Evolutionary conservation across 2,888 invertebrate genomes (phyloP).

Genomic region (Drosophila mettleri): DNA sequence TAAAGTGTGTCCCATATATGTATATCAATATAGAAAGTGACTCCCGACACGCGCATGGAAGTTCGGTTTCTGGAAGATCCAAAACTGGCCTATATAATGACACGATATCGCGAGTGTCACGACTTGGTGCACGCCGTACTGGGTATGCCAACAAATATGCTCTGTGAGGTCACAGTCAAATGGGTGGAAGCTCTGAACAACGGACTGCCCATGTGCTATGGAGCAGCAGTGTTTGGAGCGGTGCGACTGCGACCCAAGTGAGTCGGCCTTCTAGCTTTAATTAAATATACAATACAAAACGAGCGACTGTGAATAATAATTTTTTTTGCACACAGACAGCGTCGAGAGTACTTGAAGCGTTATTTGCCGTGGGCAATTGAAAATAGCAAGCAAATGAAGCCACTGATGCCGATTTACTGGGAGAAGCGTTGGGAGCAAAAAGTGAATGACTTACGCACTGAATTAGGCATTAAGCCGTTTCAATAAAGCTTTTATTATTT

Average conservation of each 20-base stretch:
- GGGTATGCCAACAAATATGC: constrained; percentile 97
- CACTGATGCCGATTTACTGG: constrained; percentile 94
- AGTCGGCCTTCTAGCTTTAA: constrained; percentile 32
- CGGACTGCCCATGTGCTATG: constrained; percentile 97
- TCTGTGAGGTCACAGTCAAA: constrained; percentile 96
- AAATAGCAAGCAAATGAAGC: constrained; percentile 91
- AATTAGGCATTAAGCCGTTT: constrained; percentile 90
- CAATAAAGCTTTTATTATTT: constrained; percentile 51
- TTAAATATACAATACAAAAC: constrained; percentile 8
- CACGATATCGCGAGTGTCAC: constrained; percentile 98
- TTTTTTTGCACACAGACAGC: constrained; percentile 86
- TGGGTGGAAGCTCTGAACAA: constrained; percentile 99
- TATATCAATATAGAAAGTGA: constrained; percentile 87
- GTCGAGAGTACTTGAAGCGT: constrained; percentile 90
- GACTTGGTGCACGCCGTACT: constrained; percentile 96
- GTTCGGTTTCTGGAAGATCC: constrained; percentile 96
- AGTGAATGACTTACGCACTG: constrained; percentile 91
- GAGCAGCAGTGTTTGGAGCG: constrained; percentile 97
- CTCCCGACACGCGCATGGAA: constrained; percentile 95
- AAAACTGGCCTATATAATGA: constrained; percentile 97
- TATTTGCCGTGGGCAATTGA: constrained; percentile 95
- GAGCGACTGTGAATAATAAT: constrained; percentile 3
- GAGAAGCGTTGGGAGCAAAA: constrained; percentile 97
- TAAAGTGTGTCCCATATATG: background rate
- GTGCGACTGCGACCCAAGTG: constrained; percentile 92